Percentiles rank a stretch among this genome's conserved stretches.
Conservation (phyloP, 2,113 vertebrate species). For the Riparia riparia region DNA sequence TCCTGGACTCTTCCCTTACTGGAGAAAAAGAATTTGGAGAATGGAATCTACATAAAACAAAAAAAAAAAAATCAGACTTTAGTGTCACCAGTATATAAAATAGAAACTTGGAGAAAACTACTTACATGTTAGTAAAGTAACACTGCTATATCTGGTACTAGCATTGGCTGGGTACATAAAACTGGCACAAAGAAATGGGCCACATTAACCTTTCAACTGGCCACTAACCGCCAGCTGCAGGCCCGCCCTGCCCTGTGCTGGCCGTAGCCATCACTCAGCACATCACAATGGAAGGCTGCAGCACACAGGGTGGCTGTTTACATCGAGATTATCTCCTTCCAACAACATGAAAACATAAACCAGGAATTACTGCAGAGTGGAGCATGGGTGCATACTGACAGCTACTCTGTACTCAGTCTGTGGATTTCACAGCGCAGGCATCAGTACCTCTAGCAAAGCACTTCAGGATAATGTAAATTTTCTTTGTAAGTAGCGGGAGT, state of each 20-base stretch:
- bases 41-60: conserved; percentile 85
- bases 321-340: fast-evolving
- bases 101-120: background rate
- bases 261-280: fast-evolving
- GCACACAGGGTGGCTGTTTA: background rate
- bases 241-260: fast-evolving
- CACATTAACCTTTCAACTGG: background rate
- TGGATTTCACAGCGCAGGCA: background rate
- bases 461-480: background rate
- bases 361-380: background rate
- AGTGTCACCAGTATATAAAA: background rate
- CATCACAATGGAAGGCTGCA: fast-evolving
- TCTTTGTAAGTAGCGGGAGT: background rate
- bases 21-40: conserved; percentile 96
- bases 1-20: conserved; percentile 90
- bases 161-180: background rate
- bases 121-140: background rate
- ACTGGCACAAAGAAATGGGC: background rate
- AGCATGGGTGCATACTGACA: fast-evolving
- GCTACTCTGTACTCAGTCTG: background rate
- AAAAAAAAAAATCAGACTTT: background rate
- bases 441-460: background rate
- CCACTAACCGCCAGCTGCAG: background rate
- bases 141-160: background rate
- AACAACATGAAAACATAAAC: background rate